phyloP scores from a whole-genome alignment of 2,113 vertebrate genomes.

The Seriola aureovittata region DNA sequence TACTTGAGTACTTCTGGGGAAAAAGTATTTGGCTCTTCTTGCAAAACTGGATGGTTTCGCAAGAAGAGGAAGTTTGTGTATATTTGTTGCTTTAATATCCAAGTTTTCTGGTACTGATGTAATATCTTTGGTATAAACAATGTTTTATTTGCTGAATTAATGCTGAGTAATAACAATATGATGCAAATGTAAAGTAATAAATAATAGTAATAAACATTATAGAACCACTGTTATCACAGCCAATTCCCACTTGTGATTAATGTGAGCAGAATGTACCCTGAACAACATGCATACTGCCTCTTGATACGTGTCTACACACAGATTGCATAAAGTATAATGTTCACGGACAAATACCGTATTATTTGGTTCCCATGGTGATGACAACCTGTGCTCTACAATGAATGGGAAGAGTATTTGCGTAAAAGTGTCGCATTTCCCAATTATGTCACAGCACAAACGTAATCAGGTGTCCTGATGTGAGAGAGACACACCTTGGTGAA shows the following conservation, averaged over 20 bases:
- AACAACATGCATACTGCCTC: not conserved
- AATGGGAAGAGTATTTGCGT: not conserved
- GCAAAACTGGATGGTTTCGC: constrained; percentile 13
- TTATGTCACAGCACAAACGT: not conserved
- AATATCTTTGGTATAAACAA: not conserved
- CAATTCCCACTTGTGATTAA: not conserved
- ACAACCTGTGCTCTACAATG: not conserved
- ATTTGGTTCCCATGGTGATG: constrained; percentile 28
- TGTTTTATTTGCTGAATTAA: not conserved
- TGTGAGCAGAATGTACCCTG: not conserved
- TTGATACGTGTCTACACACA: not conserved
- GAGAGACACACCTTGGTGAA: constrained; percentile 41
- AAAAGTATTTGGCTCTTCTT: not conserved
- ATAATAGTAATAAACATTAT: too few species aligned
- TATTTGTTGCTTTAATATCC: not conserved
- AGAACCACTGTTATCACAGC: not conserved
- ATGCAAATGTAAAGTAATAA: too few species aligned
- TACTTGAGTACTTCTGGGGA: not conserved
- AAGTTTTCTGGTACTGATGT: not conserved
- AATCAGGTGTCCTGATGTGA: constrained; percentile 7
- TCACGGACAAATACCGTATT: not conserved
- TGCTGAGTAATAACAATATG: too few species aligned
- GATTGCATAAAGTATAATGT: not conserved
- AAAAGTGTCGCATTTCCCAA: not conserved
- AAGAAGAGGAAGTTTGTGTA: constrained; percentile 24